Conservation (phyloP, 2,888 invertebrate genomes). For the Rhingia campestris region DNA sequence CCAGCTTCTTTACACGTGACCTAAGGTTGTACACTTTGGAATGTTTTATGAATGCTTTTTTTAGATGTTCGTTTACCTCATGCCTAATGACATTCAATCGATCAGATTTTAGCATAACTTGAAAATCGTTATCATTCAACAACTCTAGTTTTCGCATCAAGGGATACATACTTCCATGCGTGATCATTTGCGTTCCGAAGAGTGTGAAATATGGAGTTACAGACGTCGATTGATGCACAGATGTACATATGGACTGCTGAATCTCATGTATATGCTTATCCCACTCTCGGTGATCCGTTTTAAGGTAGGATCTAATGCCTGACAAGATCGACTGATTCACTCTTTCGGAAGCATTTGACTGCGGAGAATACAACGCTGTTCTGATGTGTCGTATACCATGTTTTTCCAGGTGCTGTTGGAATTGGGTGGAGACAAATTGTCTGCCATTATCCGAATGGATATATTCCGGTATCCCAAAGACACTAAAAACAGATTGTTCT, state of each 20-base stretch:
- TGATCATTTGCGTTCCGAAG: constrained; percentile 46
- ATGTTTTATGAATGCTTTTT: too few relatives aligned
- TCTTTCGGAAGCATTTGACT: constrained; percentile 69
- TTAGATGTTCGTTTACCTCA: too few relatives aligned
- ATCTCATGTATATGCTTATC: constrained; percentile 50
- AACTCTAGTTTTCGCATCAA: constrained; percentile 20
- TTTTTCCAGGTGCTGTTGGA: too few relatives aligned
- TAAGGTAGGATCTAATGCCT: constrained; percentile 72
- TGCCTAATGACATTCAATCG: too few relatives aligned
- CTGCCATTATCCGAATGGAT: too few relatives aligned
- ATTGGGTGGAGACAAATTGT: too few relatives aligned
- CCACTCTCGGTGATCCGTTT: constrained; percentile 66
- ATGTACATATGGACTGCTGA: constrained; percentile 44
- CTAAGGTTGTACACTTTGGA: too few relatives aligned
- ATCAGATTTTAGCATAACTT: too few relatives aligned
- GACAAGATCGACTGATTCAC: constrained; percentile 77
- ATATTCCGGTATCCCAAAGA: constrained; percentile 54
- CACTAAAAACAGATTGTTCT: constrained; percentile 76
- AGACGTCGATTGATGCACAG: constrained; percentile 39
- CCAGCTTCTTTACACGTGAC: too few relatives aligned
- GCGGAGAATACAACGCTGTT: too few relatives aligned
- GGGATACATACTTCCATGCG: constrained; percentile 23
- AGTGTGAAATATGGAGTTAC: constrained; percentile 41
- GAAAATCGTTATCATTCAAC: constrained; percentile 9
- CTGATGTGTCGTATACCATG: too few relatives aligned